Percentiles rank a stretch among this genome's conserved stretches.
Evolutionary conservation across 2,888 invertebrate genomes (phyloP).

Genomic region (Seira ritae): DNA sequence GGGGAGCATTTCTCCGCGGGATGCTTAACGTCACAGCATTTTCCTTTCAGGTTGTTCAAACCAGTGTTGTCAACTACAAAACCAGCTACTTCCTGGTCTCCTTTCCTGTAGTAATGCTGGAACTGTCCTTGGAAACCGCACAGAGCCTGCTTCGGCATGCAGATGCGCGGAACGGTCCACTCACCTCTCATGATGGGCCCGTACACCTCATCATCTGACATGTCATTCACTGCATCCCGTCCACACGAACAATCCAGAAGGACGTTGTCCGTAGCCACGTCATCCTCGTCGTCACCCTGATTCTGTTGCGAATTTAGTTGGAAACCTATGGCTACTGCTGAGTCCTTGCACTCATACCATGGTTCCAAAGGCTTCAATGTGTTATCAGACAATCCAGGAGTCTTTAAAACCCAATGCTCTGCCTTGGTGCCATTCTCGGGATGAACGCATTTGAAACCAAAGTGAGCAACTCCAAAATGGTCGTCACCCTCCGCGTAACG

Average conservation of each 20-base stretch:
- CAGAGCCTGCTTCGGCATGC: background rate
- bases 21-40: conserved; percentile 17
- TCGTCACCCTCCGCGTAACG: conserved; percentile 1
- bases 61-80: conserved; percentile 1
- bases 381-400: background rate
- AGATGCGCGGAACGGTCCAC: conserved; percentile 5
- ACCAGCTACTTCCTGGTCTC: background rate
- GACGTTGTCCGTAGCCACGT: conserved; percentile 19
- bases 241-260: background rate
- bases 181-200: background rate
- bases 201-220: background rate
- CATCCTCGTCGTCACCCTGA: conserved; percentile 13
- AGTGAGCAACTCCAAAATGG: background rate
- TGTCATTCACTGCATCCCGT: background rate
- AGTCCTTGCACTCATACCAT: conserved; percentile 8
- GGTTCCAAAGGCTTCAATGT: background rate
- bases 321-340: background rate
- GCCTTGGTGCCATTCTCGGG: conserved; percentile 1
- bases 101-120: background rate
- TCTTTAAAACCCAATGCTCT: background rate
- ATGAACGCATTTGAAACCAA: background rate
- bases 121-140: conserved; percentile 31
- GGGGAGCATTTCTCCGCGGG: conserved; percentile 12
- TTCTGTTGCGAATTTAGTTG: conserved; percentile 7
- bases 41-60: background rate